Evolutionary conservation across 2,888 invertebrate species (phyloP), one percentile per base, ranked within the genome.

Genomic region (Mechanitis mazaeus): DNA sequence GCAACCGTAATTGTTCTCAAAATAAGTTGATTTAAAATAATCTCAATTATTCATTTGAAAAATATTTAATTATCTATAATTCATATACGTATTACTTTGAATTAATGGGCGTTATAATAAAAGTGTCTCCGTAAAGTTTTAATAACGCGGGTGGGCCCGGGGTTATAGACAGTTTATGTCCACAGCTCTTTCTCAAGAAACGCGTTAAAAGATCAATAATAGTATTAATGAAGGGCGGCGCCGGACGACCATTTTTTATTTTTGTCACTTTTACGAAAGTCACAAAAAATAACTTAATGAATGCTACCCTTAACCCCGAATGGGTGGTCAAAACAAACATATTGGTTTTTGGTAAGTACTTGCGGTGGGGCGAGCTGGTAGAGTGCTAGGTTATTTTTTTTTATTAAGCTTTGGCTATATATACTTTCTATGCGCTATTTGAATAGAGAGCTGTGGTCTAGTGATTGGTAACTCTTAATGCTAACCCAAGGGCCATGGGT

Each of bases 251-350:
- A 61, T 63, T 67, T 67, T 65, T 67, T 68, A 65, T 33, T 57
- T 28, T 57, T 64, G 54, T 54, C 60, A 42, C 55, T 64, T 60
- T 47, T 31, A 64, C 55, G 61, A 65, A 67, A 60, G 54, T 45
- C 38, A 50, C 59, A 60, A 68, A 69, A 64, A 68, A 68, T 64
- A 38, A 33, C 58, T 61, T 67, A 65, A 66, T 64, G 59, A 66
- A 53, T 42, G 45, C 45, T 59, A 63, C 55, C 55, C 45, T 20
- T 60, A 61, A 63, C 46, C 54, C 42, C 61, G 59, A 64, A 64
- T 64, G 64, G 61, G 58, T 61, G 63, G 64, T 61, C 59, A 45
- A 63, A 46, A 54, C 31, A 33, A 60, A 54, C 46, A 6, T 20
- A 35, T 35, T 35, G 35, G 35, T 20, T 20, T n/a, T 47, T 47